Percentiles rank a stretch among this genome's conserved stretches.
phyloP scores from a whole-genome alignment of 2,888 invertebrate species.

The Aleiodes alternator region DNA sequence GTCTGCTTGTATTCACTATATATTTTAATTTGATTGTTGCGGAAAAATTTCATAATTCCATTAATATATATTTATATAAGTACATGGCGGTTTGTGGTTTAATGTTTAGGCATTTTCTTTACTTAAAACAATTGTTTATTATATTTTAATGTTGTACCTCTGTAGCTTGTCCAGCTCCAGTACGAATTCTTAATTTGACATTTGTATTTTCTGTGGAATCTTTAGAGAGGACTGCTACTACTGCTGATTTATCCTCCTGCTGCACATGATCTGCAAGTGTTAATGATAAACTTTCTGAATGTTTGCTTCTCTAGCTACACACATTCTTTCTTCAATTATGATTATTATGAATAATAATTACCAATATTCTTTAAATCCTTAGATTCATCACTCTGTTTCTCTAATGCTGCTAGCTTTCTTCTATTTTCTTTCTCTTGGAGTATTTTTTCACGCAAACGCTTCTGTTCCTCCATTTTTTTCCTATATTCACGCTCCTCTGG shows the following conservation, averaged over 20 bases:
- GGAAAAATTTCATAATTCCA: background rate
- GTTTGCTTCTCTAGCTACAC: background rate
- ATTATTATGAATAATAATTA: constrained; percentile 49
- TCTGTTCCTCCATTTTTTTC: constrained; percentile 76
- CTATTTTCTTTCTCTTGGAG: constrained; percentile 75
- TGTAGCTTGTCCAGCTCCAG: constrained; percentile 64
- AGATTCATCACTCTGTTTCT: constrained; percentile 66
- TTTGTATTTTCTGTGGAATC: constrained; percentile 58
- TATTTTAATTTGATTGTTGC: too few relatives aligned
- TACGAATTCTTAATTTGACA: constrained; percentile 61
- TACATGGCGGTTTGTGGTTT: too few relatives aligned
- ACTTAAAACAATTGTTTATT: constrained; percentile 25
- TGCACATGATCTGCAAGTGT: constrained; percentile 57
- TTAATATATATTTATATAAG: background rate
- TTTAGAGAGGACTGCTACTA: constrained; percentile 62
- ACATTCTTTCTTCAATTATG: background rate
- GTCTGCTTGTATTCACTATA: background rate
- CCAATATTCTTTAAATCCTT: constrained; percentile 60
- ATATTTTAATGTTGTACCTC: constrained; percentile 65
- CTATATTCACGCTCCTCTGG: constrained; percentile 75
- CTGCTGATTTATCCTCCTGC: constrained; percentile 58
- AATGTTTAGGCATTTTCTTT: background rate
- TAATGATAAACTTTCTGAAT: background rate
- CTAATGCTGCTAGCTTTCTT: constrained; percentile 73
- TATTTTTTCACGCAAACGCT: constrained; percentile 74